Percentiles rank a stretch among this genome's conserved stretches.
These are phyloP conservation scores for Sebastiscus albofasciatus DNA, from an alignment of 2,797 vertebrate genomes.

Conservation along the genomic window DNA sequence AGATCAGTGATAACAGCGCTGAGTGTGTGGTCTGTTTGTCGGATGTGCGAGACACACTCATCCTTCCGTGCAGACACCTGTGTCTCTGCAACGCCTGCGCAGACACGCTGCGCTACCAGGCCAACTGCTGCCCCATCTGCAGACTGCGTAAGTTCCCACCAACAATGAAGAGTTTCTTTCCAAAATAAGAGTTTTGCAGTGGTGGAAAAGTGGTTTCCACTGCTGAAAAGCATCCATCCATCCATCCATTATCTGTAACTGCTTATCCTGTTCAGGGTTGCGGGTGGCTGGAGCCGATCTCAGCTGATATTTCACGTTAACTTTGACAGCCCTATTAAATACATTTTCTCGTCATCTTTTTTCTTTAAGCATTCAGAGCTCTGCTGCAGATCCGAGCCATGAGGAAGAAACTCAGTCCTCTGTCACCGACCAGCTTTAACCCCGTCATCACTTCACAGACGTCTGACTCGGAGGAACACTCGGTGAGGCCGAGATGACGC, in stretches of 20 bases:
- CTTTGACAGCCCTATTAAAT: not conserved
- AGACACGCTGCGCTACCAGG: constrained; percentile 96
- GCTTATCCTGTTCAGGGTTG: too few relatives aligned
- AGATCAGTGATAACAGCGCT: constrained; percentile 97
- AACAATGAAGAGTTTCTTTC: fast-evolving
- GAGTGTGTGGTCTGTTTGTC: constrained; percentile 99
- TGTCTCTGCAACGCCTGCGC: constrained; percentile 96
- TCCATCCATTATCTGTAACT: too few relatives aligned
- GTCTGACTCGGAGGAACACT: constrained; percentile 95
- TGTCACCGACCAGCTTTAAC: constrained; percentile 91
- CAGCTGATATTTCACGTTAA: too few relatives aligned
- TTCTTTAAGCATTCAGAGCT: constrained; percentile 90
- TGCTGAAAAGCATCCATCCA: not conserved
- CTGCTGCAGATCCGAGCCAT: constrained; percentile 98
- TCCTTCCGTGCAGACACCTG: constrained; percentile 95
- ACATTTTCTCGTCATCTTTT: not conserved
- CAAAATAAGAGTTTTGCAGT: not conserved
- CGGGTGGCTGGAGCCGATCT: too few relatives aligned
- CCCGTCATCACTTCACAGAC: constrained; percentile 95
- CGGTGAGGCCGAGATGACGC: constrained; percentile 75
- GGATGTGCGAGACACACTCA: constrained; percentile 95
- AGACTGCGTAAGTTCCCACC: constrained; percentile 88
- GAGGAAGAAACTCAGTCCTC: constrained; percentile 94
- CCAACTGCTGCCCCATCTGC: constrained; percentile 98
- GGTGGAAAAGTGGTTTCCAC: not conserved